Evolutionary conservation across 2,888 invertebrate species (phyloP).

Genomic region (Branchinecta sandiegonensis): DNA sequence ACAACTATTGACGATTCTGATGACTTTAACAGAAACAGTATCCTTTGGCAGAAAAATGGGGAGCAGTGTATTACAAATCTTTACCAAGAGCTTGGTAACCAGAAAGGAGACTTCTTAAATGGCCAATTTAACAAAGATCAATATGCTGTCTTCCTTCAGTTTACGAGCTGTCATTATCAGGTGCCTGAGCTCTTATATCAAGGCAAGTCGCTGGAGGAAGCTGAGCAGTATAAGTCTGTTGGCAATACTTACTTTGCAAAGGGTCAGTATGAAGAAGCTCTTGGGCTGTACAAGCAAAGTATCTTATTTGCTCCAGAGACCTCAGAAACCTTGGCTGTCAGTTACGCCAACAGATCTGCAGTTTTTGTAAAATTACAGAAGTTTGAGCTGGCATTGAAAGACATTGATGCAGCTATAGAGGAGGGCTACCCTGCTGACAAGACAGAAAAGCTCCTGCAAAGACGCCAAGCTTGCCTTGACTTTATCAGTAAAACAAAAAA

Average conservation of each 20-base stretch:
- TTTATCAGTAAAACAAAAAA: background rate
- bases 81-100: background rate
- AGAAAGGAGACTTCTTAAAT: background rate
- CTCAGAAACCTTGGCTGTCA: constrained; percentile 5
- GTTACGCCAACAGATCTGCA: constrained; percentile 1
- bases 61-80: background rate
- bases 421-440: constrained; percentile 4
- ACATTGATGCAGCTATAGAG: background rate
- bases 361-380: constrained; percentile 6
- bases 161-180: background rate
- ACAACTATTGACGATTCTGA: background rate
- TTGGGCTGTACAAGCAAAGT: constrained; percentile 10
- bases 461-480: background rate
- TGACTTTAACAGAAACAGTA: constrained; percentile 10
- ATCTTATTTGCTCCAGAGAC: background rate
- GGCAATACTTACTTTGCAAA: constrained; percentile 10
- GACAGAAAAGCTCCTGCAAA: background rate
- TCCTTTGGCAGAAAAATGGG: background rate
- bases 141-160: background rate
- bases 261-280: constrained; percentile 3
- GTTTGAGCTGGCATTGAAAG: background rate
- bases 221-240: constrained; percentile 2
- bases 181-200: constrained; percentile 2
- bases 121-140: constrained; percentile 2
- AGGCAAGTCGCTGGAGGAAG: constrained; percentile 11